Evolutionary conservation across 2,888 invertebrate species (phyloP).

Genomic region (Hypomecis punctinalis): DNA sequence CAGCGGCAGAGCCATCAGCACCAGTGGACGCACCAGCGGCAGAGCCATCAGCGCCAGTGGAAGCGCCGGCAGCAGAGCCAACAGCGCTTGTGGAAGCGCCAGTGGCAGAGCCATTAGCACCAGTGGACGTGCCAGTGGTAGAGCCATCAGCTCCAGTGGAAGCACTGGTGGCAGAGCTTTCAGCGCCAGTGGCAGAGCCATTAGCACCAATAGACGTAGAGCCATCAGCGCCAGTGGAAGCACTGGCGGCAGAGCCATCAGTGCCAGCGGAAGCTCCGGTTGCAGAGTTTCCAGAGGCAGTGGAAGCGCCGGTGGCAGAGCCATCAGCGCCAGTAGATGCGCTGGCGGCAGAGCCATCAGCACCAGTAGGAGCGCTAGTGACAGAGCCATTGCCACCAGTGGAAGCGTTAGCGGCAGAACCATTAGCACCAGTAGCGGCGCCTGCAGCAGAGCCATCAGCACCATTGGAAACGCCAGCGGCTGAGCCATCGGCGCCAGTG

Average conservation of each 20-base stretch:
- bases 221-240: background rate
- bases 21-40: background rate
- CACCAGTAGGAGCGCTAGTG: background rate
- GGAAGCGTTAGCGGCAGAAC: constrained; percentile 4
- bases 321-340: background rate
- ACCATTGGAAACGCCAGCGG: background rate
- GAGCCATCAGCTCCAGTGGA: constrained; percentile 23
- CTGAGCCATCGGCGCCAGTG: background rate
- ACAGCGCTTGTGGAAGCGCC: constrained; percentile 11
- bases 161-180: background rate
- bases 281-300: background rate
- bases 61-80: constrained; percentile 1
- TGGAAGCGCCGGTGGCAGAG: background rate
- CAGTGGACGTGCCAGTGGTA: constrained; percentile 8
- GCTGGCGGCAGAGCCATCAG: constrained; percentile 1
- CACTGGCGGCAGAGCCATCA: background rate
- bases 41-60: background rate
- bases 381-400: constrained; percentile 7
- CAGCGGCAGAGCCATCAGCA: too few relatives aligned
- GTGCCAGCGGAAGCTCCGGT: background rate
- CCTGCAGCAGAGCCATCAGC: too few relatives aligned
- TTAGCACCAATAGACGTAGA: constrained; percentile 12
- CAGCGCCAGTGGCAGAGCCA: constrained; percentile 6
- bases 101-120: constrained; percentile 22
- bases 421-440: constrained; percentile 14